phyloP scores from a whole-genome alignment of 2,113 vertebrate species.

The Xenus cinereus region DNA sequence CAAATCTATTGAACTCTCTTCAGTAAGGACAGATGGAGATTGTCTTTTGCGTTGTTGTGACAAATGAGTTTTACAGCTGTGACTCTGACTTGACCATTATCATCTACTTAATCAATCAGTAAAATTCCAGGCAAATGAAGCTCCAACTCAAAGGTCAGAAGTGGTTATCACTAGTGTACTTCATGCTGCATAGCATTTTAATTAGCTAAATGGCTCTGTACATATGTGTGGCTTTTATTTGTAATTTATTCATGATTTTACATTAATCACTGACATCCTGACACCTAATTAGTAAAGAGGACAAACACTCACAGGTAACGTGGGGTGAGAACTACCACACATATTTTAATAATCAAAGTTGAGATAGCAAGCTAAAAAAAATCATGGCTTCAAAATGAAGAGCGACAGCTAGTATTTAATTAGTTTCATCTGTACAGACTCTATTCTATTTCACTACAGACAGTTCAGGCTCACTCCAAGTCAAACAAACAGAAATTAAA shows the following conservation, averaged over 20 bases:
- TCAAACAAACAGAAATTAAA: slow-evolving; percentile 38
- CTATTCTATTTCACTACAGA: background rate
- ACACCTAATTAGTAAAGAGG: slow-evolving; percentile 52
- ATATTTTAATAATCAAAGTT: slow-evolving; percentile 35
- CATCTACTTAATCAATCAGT: background rate
- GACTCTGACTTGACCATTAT: background rate
- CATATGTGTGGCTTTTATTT: slow-evolving; percentile 2
- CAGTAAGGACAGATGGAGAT: background rate
- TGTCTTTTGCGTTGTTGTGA: background rate
- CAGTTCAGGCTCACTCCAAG: background rate
- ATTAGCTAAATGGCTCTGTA: background rate
- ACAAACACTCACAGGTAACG: slow-evolving; percentile 28
- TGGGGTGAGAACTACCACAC: slow-evolving; percentile 1
- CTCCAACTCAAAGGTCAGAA: slow-evolving; percentile 7
- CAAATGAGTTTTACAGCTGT: background rate
- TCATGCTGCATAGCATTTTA: background rate
- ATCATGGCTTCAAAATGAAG: slow-evolving; percentile 17
- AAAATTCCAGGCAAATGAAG: background rate
- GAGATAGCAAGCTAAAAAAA: background rate
- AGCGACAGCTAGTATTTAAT: slow-evolving; percentile 7
- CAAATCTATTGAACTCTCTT: background rate
- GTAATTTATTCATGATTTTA: slow-evolving; percentile 51
- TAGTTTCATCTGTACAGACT: background rate
- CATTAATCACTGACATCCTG: slow-evolving; percentile 63
- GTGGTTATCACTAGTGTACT: background rate